Evolutionary conservation across 1,140 invertebrate species (phyloP).

Genomic region (Nephotettix cincticeps): DNA sequence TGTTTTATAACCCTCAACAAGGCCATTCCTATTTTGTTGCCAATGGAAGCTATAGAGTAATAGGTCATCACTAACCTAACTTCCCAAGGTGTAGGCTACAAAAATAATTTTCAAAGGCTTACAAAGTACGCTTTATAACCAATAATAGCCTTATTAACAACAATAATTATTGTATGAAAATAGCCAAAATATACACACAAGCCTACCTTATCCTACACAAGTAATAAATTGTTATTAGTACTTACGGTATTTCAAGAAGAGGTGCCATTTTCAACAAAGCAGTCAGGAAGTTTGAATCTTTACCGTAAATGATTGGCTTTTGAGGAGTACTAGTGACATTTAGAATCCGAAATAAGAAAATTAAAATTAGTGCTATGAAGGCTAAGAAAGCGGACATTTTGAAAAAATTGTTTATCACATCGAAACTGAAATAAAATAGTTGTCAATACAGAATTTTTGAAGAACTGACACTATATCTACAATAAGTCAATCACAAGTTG

Average conservation of each 20-base stretch:
- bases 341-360: constrained; percentile 65
- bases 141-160: not conserved
- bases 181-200: not conserved
- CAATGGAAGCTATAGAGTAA: not conserved
- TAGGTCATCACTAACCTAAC: not conserved
- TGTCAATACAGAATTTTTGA: no score
- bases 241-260: constrained; percentile 76
- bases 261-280: constrained; percentile 74
- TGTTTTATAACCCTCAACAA: no score
- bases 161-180: not conserved
- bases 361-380: constrained; percentile 2
- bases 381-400: constrained; percentile 13
- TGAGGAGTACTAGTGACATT: constrained; percentile 78
- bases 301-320: constrained; percentile 69
- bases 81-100: not conserved
- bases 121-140: not conserved
- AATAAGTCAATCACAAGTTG: no score
- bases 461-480: no score
- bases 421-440: no score
- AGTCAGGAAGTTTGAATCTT: constrained; percentile 71
- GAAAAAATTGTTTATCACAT: not conserved
- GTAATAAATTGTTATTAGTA: no score
- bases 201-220: no score
- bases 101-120: not conserved
- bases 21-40: no score